Evolutionary conservation across 2,888 invertebrate genomes (phyloP).

Genomic region (Nephrotoma flavescens): DNA sequence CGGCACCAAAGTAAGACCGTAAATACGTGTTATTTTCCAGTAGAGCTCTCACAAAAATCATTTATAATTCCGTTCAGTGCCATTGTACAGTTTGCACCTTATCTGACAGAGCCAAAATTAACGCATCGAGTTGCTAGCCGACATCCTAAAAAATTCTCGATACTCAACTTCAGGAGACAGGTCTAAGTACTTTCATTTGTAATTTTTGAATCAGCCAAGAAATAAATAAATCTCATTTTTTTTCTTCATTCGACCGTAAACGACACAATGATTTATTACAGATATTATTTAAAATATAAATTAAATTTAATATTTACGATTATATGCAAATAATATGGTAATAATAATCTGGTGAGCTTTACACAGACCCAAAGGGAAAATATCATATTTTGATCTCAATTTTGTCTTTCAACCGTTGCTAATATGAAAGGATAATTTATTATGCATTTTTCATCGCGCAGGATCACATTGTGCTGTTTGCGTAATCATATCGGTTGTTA

Average conservation of each 20-base stretch:
- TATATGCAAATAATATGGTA: neutral
- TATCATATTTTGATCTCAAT: neutral
- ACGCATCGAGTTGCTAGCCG: too few relatives aligned
- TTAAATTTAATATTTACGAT: neutral
- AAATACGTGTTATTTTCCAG: too few relatives aligned
- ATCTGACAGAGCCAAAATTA: too few relatives aligned
- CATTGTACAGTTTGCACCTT: too few relatives aligned
- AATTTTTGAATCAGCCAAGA: too few relatives aligned
- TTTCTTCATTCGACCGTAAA: neutral
- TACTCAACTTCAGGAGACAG: too few relatives aligned
- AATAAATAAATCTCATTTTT: too few relatives aligned
- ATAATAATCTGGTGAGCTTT: neutral
- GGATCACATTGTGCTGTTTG: neutral
- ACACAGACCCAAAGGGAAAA: neutral
- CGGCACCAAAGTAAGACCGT: too few relatives aligned
- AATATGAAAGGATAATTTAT: neutral
- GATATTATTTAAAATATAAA: neutral
- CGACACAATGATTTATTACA: neutral
- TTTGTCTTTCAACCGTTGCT: neutral
- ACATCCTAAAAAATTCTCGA: too few relatives aligned
- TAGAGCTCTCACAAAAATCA: too few relatives aligned
- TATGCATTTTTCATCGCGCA: neutral
- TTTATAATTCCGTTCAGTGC: too few relatives aligned
- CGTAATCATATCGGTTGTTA: neutral
- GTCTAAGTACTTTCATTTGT: too few relatives aligned